Evolutionary conservation across 2,888 invertebrate species (phyloP).

Genomic region (Operophtera brumata): DNA sequence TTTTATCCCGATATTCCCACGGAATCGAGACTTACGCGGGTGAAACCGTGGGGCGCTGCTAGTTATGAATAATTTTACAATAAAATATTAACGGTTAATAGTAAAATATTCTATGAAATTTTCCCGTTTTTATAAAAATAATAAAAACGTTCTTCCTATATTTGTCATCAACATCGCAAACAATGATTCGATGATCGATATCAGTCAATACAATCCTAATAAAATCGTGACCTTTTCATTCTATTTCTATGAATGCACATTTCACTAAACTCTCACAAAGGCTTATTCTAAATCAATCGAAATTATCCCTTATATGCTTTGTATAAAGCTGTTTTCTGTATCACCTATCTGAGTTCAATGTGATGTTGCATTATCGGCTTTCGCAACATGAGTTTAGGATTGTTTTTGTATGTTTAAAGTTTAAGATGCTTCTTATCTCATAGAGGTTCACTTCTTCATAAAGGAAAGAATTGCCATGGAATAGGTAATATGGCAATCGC

Average conservation of each 20-base stretch:
- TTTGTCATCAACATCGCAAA: background rate
- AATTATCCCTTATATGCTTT: conserved; percentile 14
- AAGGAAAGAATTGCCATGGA: conserved; percentile 22
- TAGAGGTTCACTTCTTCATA: conserved; percentile 29
- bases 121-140: no score
- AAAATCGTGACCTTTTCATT: conserved; percentile 62
- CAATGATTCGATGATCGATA: conserved; percentile 32
- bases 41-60: no score
- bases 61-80: no score
- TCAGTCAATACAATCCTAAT: conserved; percentile 54
- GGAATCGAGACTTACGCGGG: no score
- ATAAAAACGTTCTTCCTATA: no score
- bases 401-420: conserved; percentile 34
- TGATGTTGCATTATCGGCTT: conserved; percentile 23
- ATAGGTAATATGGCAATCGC: conserved; percentile 17
- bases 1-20: no score
- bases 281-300: conserved; percentile 6
- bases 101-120: no score
- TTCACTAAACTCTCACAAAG: conserved; percentile 58
- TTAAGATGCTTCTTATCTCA: conserved; percentile 6
- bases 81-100: no score
- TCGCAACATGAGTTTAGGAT: conserved; percentile 28
- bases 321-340: conserved; percentile 17
- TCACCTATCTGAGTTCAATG: background rate
- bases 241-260: conserved; percentile 66